Percentiles rank a stretch among this genome's conserved stretches.
Conservation (phyloP, 2,888 invertebrate genomes). For the Erpobdella octoculata region DNA sequence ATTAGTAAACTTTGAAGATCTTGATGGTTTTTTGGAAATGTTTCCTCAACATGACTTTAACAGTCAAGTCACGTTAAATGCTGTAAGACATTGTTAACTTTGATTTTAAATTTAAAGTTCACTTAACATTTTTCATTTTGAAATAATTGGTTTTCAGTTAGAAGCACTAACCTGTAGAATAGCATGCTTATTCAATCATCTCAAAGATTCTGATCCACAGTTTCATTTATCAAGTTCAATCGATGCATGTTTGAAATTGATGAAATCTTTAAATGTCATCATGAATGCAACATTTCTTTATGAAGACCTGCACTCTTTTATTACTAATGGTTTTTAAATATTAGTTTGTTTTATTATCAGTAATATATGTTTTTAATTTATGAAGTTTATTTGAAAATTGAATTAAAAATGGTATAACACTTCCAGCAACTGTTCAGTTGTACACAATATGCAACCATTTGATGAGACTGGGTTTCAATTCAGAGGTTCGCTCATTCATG, state of each 20-base stretch:
- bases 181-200: neutral
- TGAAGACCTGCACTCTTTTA: neutral
- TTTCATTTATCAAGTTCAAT: neutral
- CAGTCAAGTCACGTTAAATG: neutral
- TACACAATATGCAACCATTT: neutral
- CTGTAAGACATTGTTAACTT: neutral
- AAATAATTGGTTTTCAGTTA: slow-evolving; percentile 1
- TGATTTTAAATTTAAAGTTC: neutral
- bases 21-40: neutral
- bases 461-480: neutral
- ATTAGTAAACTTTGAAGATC: neutral
- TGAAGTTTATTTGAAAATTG: neutral
- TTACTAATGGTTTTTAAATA: neutral
- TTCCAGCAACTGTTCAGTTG: neutral
- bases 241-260: neutral
- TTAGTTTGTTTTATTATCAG: neutral
- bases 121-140: neutral
- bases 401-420: neutral
- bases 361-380: neutral
- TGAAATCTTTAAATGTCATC: neutral
- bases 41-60: neutral
- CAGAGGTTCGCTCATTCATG: neutral
- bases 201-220: neutral
- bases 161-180: neutral
- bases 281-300: neutral